Conservation (phyloP, 2,113 vertebrate genomes). For the Ovis canadensis region DNA sequence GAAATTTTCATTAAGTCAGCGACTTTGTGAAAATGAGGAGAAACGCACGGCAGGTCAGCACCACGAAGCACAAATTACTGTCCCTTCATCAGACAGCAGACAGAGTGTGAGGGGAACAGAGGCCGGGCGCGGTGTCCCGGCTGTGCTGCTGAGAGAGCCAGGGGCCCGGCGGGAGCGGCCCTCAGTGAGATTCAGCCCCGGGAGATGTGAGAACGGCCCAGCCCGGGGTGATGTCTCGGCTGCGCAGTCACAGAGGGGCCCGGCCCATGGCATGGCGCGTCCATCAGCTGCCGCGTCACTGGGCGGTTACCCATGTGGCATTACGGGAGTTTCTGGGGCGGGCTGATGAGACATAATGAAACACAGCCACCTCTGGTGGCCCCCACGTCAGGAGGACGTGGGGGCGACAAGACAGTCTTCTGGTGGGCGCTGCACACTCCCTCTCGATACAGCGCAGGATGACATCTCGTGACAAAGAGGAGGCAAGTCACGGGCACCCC, state of each 20-base stretch:
- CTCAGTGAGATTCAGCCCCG: accelerated
- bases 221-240: accelerated
- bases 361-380: accelerated
- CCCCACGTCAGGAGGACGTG: too few relatives aligned
- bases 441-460: accelerated
- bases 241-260: not conserved
- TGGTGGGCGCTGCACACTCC: accelerated
- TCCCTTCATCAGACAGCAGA: not conserved
- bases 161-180: accelerated
- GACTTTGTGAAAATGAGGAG: not conserved
- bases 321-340: not conserved
- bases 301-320: not conserved
- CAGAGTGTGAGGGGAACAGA: not conserved
- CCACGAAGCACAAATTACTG: too few relatives aligned
- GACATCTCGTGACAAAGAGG: not conserved
- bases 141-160: too few relatives aligned
- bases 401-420: accelerated
- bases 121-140: too few relatives aligned
- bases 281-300: not conserved
- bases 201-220: not conserved
- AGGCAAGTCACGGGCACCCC: accelerated
- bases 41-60: not conserved
- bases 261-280: accelerated
- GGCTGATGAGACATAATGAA: not conserved
- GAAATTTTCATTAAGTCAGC: slow-evolving; percentile 62